These are phyloP conservation scores for Coelinius sp. DNA, from an alignment of 2,888 invertebrate species.

Conservation along the genomic window DNA sequence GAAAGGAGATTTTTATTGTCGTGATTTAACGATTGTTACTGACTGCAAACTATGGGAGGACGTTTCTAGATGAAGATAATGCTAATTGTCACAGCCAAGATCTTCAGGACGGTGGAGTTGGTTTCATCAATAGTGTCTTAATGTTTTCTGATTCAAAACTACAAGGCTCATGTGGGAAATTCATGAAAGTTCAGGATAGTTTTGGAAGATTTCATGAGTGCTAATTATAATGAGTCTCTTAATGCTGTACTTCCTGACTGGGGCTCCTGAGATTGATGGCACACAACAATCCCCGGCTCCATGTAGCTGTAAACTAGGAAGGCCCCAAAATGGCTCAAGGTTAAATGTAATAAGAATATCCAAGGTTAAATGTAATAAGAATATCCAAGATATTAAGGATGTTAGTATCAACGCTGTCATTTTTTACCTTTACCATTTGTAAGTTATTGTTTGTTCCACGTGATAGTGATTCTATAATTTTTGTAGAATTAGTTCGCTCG, in stretches of 20 bases:
- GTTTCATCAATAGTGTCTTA: neutral
- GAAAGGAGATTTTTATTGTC: too few species aligned
- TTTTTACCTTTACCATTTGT: constrained; percentile 78
- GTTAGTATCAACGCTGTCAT: constrained; percentile 77
- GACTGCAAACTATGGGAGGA: too few species aligned
- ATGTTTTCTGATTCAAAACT: neutral
- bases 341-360: constrained; percentile 77
- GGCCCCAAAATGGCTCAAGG: constrained; percentile 73
- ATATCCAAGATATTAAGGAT: constrained; percentile 74
- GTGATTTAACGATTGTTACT: too few species aligned
- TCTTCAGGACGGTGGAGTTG: too few species aligned
- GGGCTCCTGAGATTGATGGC: constrained; percentile 50
- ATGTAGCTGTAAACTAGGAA: constrained; percentile 74
- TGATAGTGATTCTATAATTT: too few species aligned
- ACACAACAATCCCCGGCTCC: constrained; percentile 72
- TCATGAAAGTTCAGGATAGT: neutral
- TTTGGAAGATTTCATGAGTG: neutral
- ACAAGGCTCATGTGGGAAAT: constrained; percentile 1
- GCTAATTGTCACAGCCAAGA: too few species aligned
- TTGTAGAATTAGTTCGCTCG: too few species aligned
- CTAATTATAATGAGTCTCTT: constrained; percentile 53
- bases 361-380: constrained; percentile 77
- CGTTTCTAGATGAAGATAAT: too few species aligned
- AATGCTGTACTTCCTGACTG: constrained; percentile 56
- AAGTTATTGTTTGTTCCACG: constrained; percentile 68